Evolutionary conservation across 2,113 vertebrate genomes (phyloP).

Genomic region (Archilochus colubris): DNA sequence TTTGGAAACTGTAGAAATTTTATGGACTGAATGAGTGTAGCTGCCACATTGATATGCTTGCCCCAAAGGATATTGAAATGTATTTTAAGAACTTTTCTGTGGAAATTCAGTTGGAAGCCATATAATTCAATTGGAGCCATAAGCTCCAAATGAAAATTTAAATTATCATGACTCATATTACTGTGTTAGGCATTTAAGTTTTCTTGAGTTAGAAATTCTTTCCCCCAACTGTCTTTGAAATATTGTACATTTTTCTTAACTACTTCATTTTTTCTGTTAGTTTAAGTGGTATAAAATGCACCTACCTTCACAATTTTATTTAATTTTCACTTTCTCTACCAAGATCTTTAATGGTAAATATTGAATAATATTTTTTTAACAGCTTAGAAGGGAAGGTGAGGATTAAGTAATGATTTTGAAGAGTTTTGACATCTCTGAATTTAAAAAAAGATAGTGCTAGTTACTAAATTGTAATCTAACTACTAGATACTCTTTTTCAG

Average conservation of each 20-base stretch:
- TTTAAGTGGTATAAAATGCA: background rate
- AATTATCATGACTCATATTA: background rate
- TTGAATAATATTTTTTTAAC: background rate
- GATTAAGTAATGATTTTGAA: background rate
- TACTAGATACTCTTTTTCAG: background rate
- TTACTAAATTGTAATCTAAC: background rate
- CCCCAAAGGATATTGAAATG: background rate
- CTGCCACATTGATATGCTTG: background rate
- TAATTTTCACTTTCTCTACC: background rate
- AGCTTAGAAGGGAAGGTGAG: background rate
- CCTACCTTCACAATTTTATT: background rate
- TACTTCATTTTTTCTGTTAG: background rate
- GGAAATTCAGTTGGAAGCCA: background rate
- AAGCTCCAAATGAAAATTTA: background rate
- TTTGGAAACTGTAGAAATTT: background rate
- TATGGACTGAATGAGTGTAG: background rate
- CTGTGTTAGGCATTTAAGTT: background rate
- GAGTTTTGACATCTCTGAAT: background rate
- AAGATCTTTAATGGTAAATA: background rate
- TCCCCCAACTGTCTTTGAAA: background rate
- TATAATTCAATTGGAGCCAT: background rate
- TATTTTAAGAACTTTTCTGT: background rate
- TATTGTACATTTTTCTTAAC: background rate
- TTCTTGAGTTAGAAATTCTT: background rate
- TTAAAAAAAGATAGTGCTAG: background rate